Conservation (phyloP, 2,797 vertebrate genomes). For the Phrynocephalus forsythii region DNA sequence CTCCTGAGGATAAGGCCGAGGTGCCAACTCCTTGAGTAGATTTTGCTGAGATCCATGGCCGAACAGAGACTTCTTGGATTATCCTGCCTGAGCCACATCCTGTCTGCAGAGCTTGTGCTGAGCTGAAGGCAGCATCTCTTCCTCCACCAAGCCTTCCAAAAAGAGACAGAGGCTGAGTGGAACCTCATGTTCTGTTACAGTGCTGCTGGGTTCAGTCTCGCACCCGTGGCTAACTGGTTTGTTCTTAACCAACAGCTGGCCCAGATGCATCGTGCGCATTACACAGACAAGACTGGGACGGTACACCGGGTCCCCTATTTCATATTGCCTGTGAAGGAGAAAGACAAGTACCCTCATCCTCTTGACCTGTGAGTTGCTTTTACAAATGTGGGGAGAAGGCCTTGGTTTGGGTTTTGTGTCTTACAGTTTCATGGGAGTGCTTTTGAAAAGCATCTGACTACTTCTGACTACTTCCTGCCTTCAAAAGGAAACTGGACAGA, state of each 20-base stretch:
- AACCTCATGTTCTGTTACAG: no score
- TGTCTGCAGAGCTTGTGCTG: not conserved
- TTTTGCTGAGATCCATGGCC: not conserved
- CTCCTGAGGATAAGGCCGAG: not conserved
- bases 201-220: no score
- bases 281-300: conserved; percentile 73
- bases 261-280: conserved; percentile 75
- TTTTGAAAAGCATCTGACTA: not conserved
- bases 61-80: not conserved
- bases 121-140: not conserved
- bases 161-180: not conserved
- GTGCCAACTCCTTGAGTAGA: no score
- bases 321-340: conserved; percentile 68
- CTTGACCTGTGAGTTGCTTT: conserved; percentile 68
- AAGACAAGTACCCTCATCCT: conserved; percentile 66
- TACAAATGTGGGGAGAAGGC: not conserved
- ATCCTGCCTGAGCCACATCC: not conserved
- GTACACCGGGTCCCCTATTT: conserved; percentile 71
- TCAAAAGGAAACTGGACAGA: no score
- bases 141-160: not conserved
- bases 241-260: conserved; percentile 57
- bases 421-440: not conserved
- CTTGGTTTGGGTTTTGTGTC: not conserved
- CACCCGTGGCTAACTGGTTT: rapidly evolving
- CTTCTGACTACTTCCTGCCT: no score